Evolutionary conservation across 2,113 vertebrate species (phyloP).

Genomic region (Saccopteryx leptura): DNA sequence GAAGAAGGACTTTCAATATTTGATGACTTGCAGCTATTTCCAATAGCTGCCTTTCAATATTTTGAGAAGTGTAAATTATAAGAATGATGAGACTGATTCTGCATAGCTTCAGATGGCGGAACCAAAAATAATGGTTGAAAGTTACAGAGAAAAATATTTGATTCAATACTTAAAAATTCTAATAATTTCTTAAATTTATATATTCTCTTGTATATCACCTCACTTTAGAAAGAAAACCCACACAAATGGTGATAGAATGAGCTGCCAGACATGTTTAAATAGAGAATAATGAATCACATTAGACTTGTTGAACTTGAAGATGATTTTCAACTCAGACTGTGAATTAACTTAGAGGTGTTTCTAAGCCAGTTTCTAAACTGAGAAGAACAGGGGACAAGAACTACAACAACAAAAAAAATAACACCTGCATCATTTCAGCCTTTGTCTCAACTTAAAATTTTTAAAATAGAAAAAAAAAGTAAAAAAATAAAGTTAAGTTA

Average conservation of each 20-base stretch:
- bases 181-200: neutral
- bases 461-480: neutral
- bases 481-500: neutral
- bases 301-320: neutral
- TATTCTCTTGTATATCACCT: neutral
- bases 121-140: neutral
- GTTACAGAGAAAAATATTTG: neutral
- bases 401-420: neutral
- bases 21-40: too few species aligned
- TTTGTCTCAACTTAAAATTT: neutral
- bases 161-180: neutral
- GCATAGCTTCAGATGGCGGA: neutral
- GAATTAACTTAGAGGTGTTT: neutral
- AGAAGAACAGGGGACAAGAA: neutral
- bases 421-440: neutral
- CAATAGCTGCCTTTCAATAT: neutral
- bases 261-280: neutral
- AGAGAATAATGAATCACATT: neutral
- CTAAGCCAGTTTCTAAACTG: conserved; percentile 5
- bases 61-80: neutral
- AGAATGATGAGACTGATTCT: neutral
- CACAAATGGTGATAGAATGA: neutral
- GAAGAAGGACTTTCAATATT: neutral
- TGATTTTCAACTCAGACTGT: neutral
- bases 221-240: neutral